Conservation (phyloP, 2,888 invertebrate genomes). For the Phania funesta region DNA sequence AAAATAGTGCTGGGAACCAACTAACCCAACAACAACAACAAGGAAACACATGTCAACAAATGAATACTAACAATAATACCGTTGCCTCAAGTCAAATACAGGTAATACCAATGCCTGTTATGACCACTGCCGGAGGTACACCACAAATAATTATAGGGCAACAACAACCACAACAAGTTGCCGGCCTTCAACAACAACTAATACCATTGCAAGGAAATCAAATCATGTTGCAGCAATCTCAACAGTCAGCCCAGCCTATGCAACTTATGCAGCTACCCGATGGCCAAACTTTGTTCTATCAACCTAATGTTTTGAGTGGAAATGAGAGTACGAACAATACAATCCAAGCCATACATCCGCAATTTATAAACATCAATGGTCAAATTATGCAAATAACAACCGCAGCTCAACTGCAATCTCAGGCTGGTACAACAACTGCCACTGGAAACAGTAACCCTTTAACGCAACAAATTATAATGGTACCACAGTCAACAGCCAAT, state of each 20-base stretch:
- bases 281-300: slow-evolving; percentile 93
- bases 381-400: slow-evolving; percentile 79
- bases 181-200: slow-evolving; percentile 73
- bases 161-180: slow-evolving; percentile 73
- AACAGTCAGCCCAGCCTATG: slow-evolving; percentile 80
- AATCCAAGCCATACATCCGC: slow-evolving; percentile 80
- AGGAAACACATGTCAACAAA: slow-evolving; percentile 59
- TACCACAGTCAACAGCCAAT: slow-evolving; percentile 73
- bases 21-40: slow-evolving; percentile 64
- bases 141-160: slow-evolving; percentile 79
- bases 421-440: slow-evolving; percentile 69
- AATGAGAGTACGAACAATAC: slow-evolving; percentile 58
- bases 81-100: slow-evolving; percentile 72
- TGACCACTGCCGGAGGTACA: slow-evolving; percentile 70
- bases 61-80: slow-evolving; percentile 30
- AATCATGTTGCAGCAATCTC: slow-evolving; percentile 78
- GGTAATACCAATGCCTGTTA: slow-evolving; percentile 79
- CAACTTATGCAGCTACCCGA: slow-evolving; percentile 95
- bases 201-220: slow-evolving; percentile 78
- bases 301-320: slow-evolving; percentile 82
- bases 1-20: slow-evolving; percentile 64
- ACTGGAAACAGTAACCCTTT: slow-evolving; percentile 59
- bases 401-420: slow-evolving; percentile 73
- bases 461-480: slow-evolving; percentile 76
- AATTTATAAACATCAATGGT: slow-evolving; percentile 82